Evolutionary conservation across 2,113 vertebrate species (phyloP).

Genomic region (Megaptera novaeangliae): DNA sequence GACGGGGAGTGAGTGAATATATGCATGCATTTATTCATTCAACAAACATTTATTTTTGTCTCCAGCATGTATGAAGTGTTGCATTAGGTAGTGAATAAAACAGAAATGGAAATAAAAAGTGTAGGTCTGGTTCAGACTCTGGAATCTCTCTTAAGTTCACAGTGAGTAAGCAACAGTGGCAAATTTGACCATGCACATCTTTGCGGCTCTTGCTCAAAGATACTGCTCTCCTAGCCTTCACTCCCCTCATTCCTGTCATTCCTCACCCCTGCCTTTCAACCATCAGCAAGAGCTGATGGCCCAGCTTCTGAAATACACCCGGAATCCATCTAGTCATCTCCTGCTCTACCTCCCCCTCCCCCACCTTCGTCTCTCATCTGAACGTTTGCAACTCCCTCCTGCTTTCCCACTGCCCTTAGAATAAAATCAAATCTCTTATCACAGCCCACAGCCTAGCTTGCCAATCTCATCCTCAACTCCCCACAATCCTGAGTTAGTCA

Average conservation of each 20-base stretch:
- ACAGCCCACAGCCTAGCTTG: not conserved
- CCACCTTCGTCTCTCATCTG: not conserved
- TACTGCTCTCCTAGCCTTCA: not conserved
- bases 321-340: not conserved
- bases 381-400: not conserved
- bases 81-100: not conserved
- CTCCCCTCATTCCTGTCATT: not conserved
- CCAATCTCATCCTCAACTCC: not conserved
- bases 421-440: not conserved
- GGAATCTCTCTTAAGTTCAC: not conserved
- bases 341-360: not conserved
- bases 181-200: not conserved
- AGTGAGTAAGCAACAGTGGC: not conserved
- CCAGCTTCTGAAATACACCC: not conserved
- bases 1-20: rapidly evolving
- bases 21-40: not conserved
- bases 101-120: not conserved
- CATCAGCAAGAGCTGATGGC: not conserved
- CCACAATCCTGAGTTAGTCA: not conserved
- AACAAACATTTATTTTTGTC: not conserved
- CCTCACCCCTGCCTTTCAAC: not conserved
- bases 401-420: not conserved
- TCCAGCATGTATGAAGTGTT: not conserved
- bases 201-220: not conserved
- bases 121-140: not conserved